A percentile compares a stretch with the other conserved stretches of the same genome.
phyloP scores from a whole-genome alignment of 2,113 vertebrate species.

The Trichechus manatus region DNA sequence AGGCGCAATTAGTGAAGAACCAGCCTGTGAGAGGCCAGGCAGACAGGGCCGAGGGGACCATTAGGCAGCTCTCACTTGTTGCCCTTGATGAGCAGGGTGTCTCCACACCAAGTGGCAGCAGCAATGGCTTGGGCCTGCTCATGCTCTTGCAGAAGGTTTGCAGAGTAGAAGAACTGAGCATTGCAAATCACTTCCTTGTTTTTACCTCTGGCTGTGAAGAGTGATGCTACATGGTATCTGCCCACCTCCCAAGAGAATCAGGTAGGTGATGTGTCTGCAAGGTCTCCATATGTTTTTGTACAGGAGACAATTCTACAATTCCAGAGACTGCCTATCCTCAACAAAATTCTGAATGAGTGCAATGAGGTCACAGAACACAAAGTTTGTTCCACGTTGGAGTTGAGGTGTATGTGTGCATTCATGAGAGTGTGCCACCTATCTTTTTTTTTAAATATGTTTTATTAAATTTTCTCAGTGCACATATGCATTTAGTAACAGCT shows the following conservation, averaged over 20 bases:
- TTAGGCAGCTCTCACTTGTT: background rate
- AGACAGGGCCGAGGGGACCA: rapidly evolving
- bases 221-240: background rate
- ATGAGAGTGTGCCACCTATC: background rate
- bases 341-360: background rate
- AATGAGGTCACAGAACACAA: background rate
- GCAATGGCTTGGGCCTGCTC: no score
- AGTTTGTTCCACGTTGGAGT: background rate
- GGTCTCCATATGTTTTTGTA: background rate
- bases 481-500: background rate
- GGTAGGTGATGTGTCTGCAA: background rate
- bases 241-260: background rate
- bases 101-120: background rate
- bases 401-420: background rate
- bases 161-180: background rate
- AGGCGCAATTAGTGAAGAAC: background rate
- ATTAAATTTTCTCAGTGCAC: background rate
- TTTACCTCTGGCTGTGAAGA: background rate
- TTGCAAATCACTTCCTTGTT: background rate
- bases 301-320: background rate
- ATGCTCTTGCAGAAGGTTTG: background rate
- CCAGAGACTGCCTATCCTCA: background rate
- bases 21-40: background rate
- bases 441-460: background rate
- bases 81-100: background rate